Conservation (phyloP, 2,113 vertebrate species). For the Pleuronectes platessa region DNA sequence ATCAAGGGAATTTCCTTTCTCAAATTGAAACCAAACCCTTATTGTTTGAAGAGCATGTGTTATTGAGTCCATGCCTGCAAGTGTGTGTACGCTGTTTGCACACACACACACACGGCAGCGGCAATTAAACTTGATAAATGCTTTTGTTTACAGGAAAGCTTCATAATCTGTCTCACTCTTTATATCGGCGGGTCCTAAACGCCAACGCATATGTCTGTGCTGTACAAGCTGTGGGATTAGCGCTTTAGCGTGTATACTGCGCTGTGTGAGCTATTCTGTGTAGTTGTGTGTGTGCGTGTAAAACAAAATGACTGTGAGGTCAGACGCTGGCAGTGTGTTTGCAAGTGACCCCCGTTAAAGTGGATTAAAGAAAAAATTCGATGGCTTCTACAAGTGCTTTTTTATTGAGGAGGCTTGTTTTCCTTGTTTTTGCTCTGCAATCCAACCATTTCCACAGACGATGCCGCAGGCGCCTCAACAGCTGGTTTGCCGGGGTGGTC, state of each 20-base stretch:
- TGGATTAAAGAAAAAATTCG: constrained; percentile 40
- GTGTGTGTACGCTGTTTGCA: constrained; percentile 34
- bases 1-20: constrained; percentile 19
- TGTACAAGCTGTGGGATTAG: constrained; percentile 28
- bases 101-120: constrained; percentile 33
- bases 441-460: constrained; percentile 52
- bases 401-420: constrained; percentile 53
- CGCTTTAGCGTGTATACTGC: background rate
- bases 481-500: constrained; percentile 42
- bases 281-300: background rate
- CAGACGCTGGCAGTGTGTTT: constrained; percentile 34
- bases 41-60: constrained; percentile 31
- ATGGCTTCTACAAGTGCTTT: constrained; percentile 40
- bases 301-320: constrained; percentile 38
- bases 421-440: constrained; percentile 61
- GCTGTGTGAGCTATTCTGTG: background rate
- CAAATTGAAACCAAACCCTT: constrained; percentile 51
- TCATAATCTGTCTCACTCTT: constrained; percentile 55
- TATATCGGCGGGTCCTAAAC: constrained; percentile 61
- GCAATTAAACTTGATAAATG: constrained; percentile 67
- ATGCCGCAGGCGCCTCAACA: constrained; percentile 53
- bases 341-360: constrained; percentile 41
- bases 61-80: constrained; percentile 15
- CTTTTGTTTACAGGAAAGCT: constrained; percentile 67
- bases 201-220: constrained; percentile 44